A percentile compares a stretch with the other conserved stretches of the same genome.
phyloP scores from a whole-genome alignment of 2,888 invertebrate species.

The Cephus spinipes region DNA sequence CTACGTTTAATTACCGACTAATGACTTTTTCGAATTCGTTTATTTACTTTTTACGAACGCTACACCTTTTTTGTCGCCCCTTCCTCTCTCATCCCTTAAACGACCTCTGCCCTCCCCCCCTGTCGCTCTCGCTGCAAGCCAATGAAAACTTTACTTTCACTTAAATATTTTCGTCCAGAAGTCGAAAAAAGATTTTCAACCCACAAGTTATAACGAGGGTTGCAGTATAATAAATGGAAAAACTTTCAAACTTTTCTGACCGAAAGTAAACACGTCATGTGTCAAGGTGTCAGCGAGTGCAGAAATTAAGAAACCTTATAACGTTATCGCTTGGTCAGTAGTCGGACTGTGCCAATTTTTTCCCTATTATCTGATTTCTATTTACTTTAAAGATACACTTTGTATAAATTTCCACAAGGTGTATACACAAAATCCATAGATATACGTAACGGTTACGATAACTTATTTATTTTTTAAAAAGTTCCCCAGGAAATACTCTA shows the following conservation, averaged over 20 bases:
- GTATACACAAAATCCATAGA: too few species aligned
- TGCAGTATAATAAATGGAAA: conserved; percentile 38
- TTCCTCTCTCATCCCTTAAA: background rate
- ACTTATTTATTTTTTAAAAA: background rate
- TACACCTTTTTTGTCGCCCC: background rate
- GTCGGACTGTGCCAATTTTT: conserved; percentile 4
- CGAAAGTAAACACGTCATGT: conserved; percentile 46
- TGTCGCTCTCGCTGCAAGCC: background rate
- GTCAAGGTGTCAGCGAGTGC: conserved; percentile 2
- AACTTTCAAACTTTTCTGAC: conserved; percentile 39
- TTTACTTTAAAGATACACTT: background rate
- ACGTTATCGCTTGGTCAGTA: background rate
- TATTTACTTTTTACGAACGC: background rate
- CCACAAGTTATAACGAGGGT: conserved; percentile 19
- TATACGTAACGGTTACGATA: background rate
- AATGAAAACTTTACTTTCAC: conserved; percentile 34
- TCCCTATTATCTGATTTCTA: conserved; percentile 13
- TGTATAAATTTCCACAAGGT: too few species aligned
- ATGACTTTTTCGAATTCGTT: conserved; percentile 1
- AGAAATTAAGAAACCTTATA: background rate
- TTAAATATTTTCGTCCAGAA: conserved; percentile 40
- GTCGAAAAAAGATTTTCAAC: conserved; percentile 24
- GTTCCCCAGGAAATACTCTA: background rate
- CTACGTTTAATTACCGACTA: background rate
- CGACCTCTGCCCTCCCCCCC: too few species aligned